These are phyloP conservation scores for Molorchus minor DNA, from an alignment of 2,888 invertebrate species.

Conservation along the genomic window DNA sequence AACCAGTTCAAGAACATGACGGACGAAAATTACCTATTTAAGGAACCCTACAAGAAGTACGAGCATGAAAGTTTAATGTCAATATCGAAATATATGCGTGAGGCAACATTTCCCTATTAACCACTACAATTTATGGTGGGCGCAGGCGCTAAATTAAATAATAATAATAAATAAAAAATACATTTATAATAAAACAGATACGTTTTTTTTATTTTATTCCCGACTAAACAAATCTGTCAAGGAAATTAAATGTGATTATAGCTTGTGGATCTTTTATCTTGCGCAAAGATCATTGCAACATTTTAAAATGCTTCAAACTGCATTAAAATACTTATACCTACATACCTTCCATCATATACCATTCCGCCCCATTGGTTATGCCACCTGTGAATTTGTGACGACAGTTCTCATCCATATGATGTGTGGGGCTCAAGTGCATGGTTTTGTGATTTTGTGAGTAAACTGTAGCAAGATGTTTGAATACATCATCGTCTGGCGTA, in stretches of 20 bases:
- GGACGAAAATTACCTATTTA: slow-evolving; percentile 14
- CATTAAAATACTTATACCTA: neutral
- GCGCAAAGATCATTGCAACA: no score
- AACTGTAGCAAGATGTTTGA: slow-evolving; percentile 66
- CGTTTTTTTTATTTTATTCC: no score
- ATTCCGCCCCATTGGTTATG: slow-evolving; percentile 74
- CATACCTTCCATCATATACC: slow-evolving; percentile 69
- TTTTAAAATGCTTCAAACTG: neutral
- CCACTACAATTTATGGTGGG: neutral
- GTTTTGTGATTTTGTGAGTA: slow-evolving; percentile 68
- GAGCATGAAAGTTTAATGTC: neutral
- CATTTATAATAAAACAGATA: no score
- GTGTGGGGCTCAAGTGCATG: slow-evolving; percentile 65
- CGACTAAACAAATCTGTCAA: no score
- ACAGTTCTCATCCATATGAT: slow-evolving; percentile 57
- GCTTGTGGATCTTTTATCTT: no score
- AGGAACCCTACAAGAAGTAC: slow-evolving; percentile 6
- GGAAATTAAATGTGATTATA: no score
- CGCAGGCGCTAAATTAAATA: neutral
- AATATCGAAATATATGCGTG: neutral
- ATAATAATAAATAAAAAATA: neutral
- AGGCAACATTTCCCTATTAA: neutral
- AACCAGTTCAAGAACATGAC: slow-evolving; percentile 1
- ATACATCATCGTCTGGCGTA: slow-evolving; percentile 74
- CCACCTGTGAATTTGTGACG: slow-evolving; percentile 64